Conservation (phyloP, 2,888 invertebrate species). For the Pachymerium ferrugineum region DNA sequence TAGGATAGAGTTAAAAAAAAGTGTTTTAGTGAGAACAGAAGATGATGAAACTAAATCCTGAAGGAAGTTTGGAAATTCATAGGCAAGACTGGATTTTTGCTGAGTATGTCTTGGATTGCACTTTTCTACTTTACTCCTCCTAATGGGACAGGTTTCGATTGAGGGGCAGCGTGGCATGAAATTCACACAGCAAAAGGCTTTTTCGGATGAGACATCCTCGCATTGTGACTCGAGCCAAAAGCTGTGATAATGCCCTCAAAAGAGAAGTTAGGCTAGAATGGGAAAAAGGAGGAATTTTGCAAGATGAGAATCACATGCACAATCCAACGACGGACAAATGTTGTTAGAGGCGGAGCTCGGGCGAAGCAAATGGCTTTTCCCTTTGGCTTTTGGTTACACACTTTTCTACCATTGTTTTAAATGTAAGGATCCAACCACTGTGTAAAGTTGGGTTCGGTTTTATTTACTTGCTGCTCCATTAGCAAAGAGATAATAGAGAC, state of each 20-base stretch:
- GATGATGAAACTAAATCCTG: too few relatives aligned
- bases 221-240: conserved; percentile 24
- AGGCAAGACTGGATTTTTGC: conserved; percentile 20
- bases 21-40: too few relatives aligned
- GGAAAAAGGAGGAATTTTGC: conserved; percentile 20
- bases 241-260: conserved; percentile 27
- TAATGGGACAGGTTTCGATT: conserved; percentile 27
- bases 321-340: conserved; percentile 4
- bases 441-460: too few relatives aligned
- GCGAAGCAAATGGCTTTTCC: conserved; percentile 18
- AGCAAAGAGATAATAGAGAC: too few relatives aligned
- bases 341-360: not conserved
- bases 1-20: too few relatives aligned
- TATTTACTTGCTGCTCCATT: too few relatives aligned
- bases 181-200: conserved; percentile 27
- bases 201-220: conserved; percentile 25
- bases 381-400: not conserved
- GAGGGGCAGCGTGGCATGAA: conserved; percentile 22
- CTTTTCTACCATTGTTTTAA: too few relatives aligned
- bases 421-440: too few relatives aligned
- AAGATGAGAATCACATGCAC: conserved; percentile 22
- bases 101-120: conserved; percentile 21
- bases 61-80: not conserved
- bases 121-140: conserved; percentile 22
- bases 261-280: conserved; percentile 27